phyloP scores from a whole-genome alignment of 2,797 vertebrate genomes.

The Poecilia picta region DNA sequence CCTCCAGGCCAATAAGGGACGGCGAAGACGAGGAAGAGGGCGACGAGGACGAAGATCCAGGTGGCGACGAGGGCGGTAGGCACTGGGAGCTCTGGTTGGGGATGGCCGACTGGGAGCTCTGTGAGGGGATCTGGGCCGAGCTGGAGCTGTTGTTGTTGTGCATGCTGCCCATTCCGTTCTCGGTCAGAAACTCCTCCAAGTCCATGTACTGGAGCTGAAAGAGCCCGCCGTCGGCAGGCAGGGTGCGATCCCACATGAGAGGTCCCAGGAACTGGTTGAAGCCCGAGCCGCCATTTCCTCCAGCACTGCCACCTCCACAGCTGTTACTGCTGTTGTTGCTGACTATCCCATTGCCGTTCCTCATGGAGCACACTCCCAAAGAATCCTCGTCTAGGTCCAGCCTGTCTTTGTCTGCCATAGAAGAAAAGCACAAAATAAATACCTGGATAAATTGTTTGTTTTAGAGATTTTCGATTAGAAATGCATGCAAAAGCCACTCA shows the following conservation, averaged over 20 bases:
- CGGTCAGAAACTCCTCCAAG: constrained; percentile 92
- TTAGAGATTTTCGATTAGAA: constrained; percentile 1
- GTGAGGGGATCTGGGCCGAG: constrained; percentile 84
- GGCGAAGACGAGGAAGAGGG: constrained; percentile 79
- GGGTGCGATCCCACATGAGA: constrained; percentile 89
- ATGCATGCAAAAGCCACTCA: constrained; percentile 11
- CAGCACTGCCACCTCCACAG: constrained; percentile 52
- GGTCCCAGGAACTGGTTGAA: constrained; percentile 87
- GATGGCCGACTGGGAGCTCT: constrained; percentile 83
- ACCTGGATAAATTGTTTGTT: background rate
- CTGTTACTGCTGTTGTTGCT: constrained; percentile 60
- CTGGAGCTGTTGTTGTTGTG: constrained; percentile 82
- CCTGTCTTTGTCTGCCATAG: constrained; percentile 77
- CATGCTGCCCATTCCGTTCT: constrained; percentile 88
- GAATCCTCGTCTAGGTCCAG: constrained; percentile 82
- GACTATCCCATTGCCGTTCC: constrained; percentile 66
- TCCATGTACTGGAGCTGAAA: constrained; percentile 95
- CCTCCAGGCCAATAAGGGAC: constrained; percentile 82
- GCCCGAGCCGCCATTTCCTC: constrained; percentile 63
- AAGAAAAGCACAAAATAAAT: constrained; percentile 16
- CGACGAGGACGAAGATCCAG: constrained; percentile 77
- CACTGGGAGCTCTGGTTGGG: constrained; percentile 87
- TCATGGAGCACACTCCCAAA: constrained; percentile 76
- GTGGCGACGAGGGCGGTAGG: constrained; percentile 80
- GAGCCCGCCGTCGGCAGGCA: constrained; percentile 87